Evolutionary conservation across 2,888 invertebrate genomes (phyloP), one percentile per base, ranked within the genome.

Genomic region (Dastarcus helophoroides): DNA sequence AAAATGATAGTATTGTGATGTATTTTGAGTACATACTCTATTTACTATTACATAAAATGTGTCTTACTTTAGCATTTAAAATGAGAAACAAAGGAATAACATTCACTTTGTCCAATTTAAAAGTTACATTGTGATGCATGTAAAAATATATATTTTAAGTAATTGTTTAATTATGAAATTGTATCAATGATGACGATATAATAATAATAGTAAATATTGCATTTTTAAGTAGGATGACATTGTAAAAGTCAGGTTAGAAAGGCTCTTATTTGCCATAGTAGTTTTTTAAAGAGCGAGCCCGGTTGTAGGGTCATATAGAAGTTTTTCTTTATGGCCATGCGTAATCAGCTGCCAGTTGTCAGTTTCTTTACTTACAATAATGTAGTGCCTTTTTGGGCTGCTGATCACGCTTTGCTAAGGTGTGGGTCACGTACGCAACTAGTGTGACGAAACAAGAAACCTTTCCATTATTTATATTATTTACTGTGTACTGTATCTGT

Each of bases 401-500:
- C 59, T 60, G 59, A 59, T 60, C 57, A 60, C 60, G 60, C 59
- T 59, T 57, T 36, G 52, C 52, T 50, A 42, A 52, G 58, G 58
- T 60, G 60, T 60, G 60, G 60, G 60, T 59, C 56, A 59, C 50
- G 46, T 50, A 48, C 45, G 44, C 38, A 39, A 42, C 50, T 49
- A 49, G 49, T 51, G 52, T 49, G 49, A 52, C 47, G n/a, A n/a
- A n/a, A n/a, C n/a, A n/a, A n/a, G n/a, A n/a, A 46, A 46, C 50
- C 46, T 52, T 49, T 53, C 50, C 53, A 50, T 39, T 53, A 52
- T 52, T 53, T 55, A 51, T 54, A 51, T 54, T 51, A 54, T 53
- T 37, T 57, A 59, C 50, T 58, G 60, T 63, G 61, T 63, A 63
- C 55, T 64, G 63, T 64, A 64, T 54, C 53, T 60, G 60, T 62